These are phyloP conservation scores for Mythimna loreyi DNA, from an alignment of 2,888 invertebrate species.

Conservation along the genomic window DNA sequence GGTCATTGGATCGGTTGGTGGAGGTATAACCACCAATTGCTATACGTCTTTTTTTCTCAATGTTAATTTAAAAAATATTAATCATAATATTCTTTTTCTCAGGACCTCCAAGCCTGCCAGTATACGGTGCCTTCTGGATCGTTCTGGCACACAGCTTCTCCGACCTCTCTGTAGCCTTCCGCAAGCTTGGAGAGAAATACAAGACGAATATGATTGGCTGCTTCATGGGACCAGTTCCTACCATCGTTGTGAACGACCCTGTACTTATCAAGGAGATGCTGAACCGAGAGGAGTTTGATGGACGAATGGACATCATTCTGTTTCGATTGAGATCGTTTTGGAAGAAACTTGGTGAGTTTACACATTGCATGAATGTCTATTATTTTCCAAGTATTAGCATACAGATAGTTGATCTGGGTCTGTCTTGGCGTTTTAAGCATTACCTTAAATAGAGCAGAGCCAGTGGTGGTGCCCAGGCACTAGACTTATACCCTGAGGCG, in stretches of 20 bases:
- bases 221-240: constrained; percentile 86
- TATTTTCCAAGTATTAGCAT: too few relatives aligned
- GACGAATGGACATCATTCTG: constrained; percentile 88
- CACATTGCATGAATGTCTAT: background rate
- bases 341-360: constrained; percentile 86
- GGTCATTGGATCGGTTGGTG: too few relatives aligned
- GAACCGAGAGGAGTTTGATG: constrained; percentile 91
- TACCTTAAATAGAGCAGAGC: too few relatives aligned
- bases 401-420: too few relatives aligned
- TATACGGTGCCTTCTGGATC: constrained; percentile 92
- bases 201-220: constrained; percentile 91
- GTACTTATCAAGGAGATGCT: constrained; percentile 91
- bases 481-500: too few relatives aligned
- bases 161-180: constrained; percentile 87
- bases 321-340: constrained; percentile 89
- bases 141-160: constrained; percentile 88
- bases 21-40: too few relatives aligned
- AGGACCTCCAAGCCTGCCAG: constrained; percentile 92
- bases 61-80: too few relatives aligned
- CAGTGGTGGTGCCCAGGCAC: too few relatives aligned
- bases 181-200: constrained; percentile 89
- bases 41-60: too few relatives aligned
- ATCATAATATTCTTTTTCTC: constrained; percentile 29
- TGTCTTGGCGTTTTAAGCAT: too few relatives aligned
- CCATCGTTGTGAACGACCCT: constrained; percentile 89